Conservation (phyloP, 2,113 vertebrate species). For the Python bivittatus region DNA sequence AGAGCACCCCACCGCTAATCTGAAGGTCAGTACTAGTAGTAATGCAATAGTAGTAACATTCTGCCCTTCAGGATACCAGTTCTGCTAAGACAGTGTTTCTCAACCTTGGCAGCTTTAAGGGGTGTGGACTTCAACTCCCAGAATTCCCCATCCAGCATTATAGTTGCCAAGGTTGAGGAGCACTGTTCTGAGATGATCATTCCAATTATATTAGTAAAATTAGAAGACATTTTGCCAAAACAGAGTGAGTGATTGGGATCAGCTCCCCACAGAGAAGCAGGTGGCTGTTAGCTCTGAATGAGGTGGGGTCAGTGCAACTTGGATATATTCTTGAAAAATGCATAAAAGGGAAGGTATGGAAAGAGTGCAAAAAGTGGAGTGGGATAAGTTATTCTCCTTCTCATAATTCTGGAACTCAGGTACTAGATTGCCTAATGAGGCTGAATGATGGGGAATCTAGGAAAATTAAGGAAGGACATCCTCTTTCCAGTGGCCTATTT, state of each 20-base stretch:
- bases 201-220: background rate
- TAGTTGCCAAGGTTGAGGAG: too few species aligned
- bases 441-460: background rate
- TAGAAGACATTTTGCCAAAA: background rate
- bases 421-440: background rate
- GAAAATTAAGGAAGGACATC: background rate
- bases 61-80: background rate
- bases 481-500: background rate
- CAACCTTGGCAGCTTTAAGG: too few species aligned
- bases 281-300: background rate
- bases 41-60: too few species aligned
- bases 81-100: too few species aligned
- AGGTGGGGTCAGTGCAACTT: background rate
- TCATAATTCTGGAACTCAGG: background rate
- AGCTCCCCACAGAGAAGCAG: background rate
- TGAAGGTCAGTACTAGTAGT: conserved; percentile 73
- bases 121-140: too few species aligned
- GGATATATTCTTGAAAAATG: background rate
- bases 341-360: background rate
- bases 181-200: too few species aligned
- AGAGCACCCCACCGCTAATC: conserved; percentile 71
- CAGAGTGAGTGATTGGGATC: background rate
- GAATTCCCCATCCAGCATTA: too few species aligned
- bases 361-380: background rate
- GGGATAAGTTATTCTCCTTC: background rate